Evolutionary conservation across 2,113 vertebrate genomes (phyloP).

Genomic region (Tretioscincus oriximinensis): DNA sequence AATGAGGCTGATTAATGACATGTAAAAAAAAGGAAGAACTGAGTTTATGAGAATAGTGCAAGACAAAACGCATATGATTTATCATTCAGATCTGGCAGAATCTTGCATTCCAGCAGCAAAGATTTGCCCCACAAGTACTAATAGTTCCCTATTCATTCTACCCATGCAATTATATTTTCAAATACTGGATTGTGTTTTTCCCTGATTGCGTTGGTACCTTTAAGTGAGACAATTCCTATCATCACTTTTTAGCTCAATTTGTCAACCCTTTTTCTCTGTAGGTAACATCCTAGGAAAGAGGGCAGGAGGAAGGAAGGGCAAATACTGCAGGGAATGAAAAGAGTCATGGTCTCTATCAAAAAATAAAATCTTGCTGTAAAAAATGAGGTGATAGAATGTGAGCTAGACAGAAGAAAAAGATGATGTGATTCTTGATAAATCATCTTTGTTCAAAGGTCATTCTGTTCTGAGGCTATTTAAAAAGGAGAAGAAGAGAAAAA

Average conservation of each 20-base stretch:
- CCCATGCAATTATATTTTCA: conserved; percentile 20
- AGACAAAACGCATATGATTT: conserved; percentile 10
- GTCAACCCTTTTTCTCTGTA: conserved; percentile 50
- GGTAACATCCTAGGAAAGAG: conserved; percentile 26
- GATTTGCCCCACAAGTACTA: background rate
- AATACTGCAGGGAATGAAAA: background rate
- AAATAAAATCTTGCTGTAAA: conserved; percentile 46
- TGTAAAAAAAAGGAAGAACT: conserved; percentile 15
- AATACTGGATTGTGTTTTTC: conserved; percentile 21
- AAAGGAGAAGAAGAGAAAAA: background rate
- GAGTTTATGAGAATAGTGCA: conserved; percentile 32
- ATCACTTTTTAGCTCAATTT: conserved; percentile 56
- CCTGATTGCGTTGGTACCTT: conserved; percentile 28
- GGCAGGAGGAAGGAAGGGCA: background rate
- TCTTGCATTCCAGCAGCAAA: conserved; percentile 8
- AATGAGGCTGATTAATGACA: conserved; percentile 10
- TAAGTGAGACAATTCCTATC: conserved; percentile 50
- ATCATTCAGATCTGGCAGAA: conserved; percentile 27
- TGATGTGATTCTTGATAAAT: conserved; percentile 49
- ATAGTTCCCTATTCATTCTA: conserved; percentile 35
- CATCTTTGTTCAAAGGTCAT: conserved; percentile 50
- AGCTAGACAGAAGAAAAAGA: conserved; percentile 36
- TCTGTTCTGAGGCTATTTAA: conserved; percentile 28
- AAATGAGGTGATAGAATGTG: conserved; percentile 42
- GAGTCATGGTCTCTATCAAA: conserved; percentile 33